Conservation (phyloP, 1,140 invertebrate genomes). For the Helicoverpa zea region DNA sequence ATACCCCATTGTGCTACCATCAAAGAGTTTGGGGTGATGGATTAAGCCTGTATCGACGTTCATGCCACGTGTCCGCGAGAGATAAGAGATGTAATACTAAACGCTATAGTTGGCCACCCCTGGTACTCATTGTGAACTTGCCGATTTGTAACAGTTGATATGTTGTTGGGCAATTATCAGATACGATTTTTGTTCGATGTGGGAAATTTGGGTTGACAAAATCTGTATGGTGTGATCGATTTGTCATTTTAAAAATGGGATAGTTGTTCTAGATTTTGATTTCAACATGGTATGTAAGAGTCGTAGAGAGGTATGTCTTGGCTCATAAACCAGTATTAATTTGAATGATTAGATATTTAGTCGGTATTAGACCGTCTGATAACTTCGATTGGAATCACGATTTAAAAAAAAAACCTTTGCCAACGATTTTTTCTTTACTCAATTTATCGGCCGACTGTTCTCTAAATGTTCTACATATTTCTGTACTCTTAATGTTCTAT, state of each 20-base stretch:
- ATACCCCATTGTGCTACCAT: slow-evolving; percentile 68
- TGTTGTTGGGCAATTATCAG: slow-evolving; percentile 25
- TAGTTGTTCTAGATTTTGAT: background rate
- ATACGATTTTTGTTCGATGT: background rate
- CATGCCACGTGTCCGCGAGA: slow-evolving; percentile 66
- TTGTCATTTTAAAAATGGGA: background rate
- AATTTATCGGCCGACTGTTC: no score
- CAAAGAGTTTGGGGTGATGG: slow-evolving; percentile 81
- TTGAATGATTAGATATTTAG: no score
- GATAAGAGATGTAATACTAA: slow-evolving; percentile 71
- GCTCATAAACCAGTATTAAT: no score
- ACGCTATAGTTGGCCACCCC: slow-evolving; percentile 56
- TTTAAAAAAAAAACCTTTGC: no score
- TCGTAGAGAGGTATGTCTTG: no score
- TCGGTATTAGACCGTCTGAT: no score
- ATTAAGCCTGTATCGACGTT: slow-evolving; percentile 70
- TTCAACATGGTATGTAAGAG: no score
- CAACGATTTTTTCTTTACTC: no score
- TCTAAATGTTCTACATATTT: no score
- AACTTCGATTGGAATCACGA: no score
- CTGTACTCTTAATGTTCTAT: no score
- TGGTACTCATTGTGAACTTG: slow-evolving; percentile 63
- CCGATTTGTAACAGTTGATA: slow-evolving; percentile 48
- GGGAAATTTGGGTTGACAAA: background rate
- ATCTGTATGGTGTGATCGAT: background rate